phyloP scores from a whole-genome alignment of 2,797 vertebrate species.

The Oophaga sylvatica region DNA sequence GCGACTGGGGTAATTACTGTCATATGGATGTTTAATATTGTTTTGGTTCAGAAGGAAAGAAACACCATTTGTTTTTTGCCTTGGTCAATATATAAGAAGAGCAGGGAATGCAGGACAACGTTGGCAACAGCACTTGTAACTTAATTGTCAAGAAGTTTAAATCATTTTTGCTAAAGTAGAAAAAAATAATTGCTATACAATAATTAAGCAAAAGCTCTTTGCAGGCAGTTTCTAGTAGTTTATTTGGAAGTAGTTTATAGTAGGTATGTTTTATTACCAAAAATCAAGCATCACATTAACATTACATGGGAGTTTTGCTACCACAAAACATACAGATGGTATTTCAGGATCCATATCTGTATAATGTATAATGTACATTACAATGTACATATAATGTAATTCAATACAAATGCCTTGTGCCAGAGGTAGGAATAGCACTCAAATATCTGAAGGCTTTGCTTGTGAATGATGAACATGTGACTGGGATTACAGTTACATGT shows the following conservation, averaged over 20 bases:
- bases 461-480: too few relatives aligned
- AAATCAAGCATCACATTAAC: background rate
- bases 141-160: background rate
- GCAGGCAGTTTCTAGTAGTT: background rate
- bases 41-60: too few relatives aligned
- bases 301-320: background rate
- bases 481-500: too few relatives aligned
- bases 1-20: too few relatives aligned
- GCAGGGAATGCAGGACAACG: background rate
- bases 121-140: background rate
- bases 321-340: background rate
- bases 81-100: too few relatives aligned
- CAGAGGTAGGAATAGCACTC: too few relatives aligned
- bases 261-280: background rate
- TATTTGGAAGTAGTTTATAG: background rate
- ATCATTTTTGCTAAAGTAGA: background rate
- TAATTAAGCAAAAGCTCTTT: background rate
- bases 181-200: background rate
- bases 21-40: too few relatives aligned
- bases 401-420: too few relatives aligned
- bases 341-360: background rate
- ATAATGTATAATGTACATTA: background rate
- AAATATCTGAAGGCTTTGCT: too few relatives aligned
- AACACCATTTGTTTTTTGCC: too few relatives aligned
- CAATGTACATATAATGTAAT: too few relatives aligned